phyloP scores from a whole-genome alignment of 2,888 invertebrate species.

The Agrochola macilenta region DNA sequence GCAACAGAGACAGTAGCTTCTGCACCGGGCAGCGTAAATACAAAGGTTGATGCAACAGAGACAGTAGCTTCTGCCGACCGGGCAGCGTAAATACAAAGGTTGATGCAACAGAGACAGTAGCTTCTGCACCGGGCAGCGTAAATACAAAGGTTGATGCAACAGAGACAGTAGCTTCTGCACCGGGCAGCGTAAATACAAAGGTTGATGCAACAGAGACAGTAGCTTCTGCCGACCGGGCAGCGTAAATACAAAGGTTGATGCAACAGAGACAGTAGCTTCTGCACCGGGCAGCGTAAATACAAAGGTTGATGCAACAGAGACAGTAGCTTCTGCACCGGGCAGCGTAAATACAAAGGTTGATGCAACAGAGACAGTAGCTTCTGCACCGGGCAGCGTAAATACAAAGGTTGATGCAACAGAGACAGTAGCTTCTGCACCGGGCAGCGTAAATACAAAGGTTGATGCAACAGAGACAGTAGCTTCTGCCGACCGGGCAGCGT shows the following conservation, averaged over 20 bases:
- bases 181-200: neutral
- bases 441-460: neutral
- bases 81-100: neutral
- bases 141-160: no score
- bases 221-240: slow-evolving; percentile 5
- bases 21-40: neutral
- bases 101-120: no score
- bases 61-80: neutral
- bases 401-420: no score
- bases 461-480: neutral
- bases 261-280: neutral
- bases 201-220: no score
- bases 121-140: neutral
- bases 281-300: neutral
- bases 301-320: no score
- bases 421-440: neutral
- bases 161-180: neutral
- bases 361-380: neutral
- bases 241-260: no score
- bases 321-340: neutral
- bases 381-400: neutral
- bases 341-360: neutral
- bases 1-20: neutral
- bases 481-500: slow-evolving; percentile 1
- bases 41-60: no score